These are phyloP conservation scores for Vireo altiloquus DNA, from an alignment of 2,113 vertebrate species.

Conservation along the genomic window DNA sequence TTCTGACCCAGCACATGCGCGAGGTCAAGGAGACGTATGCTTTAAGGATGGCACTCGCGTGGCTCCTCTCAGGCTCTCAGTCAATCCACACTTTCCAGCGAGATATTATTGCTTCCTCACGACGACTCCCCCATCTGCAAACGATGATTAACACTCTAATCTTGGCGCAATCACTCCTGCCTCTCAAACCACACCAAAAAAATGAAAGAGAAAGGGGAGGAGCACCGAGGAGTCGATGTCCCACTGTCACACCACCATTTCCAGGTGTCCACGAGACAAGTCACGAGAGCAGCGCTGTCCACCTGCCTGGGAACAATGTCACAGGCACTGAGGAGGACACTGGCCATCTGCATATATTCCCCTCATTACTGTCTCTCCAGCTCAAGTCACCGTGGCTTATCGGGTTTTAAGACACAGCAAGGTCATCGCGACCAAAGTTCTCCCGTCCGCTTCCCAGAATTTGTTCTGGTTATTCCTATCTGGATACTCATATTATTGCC, in stretches of 20 bases:
- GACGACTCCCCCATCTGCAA: slow-evolving; percentile 15
- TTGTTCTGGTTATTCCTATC: slow-evolving; percentile 2
- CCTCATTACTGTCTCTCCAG: slow-evolving; percentile 5
- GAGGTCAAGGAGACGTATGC: slow-evolving; percentile 12
- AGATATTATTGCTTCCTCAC: background rate
- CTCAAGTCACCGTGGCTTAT: background rate
- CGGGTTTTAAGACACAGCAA: background rate
- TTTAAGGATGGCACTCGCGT: background rate
- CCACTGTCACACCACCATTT: background rate
- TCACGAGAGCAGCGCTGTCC: background rate
- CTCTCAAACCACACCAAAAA: background rate
- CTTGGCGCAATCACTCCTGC: slow-evolving; percentile 8
- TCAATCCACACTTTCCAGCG: background rate
- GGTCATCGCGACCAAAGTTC: background rate
- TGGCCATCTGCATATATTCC: background rate
- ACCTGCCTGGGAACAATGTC: slow-evolving; percentile 4
- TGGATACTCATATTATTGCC: background rate
- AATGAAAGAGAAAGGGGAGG: background rate
- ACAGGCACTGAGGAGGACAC: background rate
- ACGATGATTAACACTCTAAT: background rate
- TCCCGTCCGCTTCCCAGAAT: background rate
- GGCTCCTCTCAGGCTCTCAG: background rate
- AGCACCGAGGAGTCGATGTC: background rate
- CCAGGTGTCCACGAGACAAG: background rate
- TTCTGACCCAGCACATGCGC: background rate